Evolutionary conservation across 2,888 invertebrate species (phyloP), one percentile per base, ranked within the genome.

Genomic region (Graphium colonna): DNA sequence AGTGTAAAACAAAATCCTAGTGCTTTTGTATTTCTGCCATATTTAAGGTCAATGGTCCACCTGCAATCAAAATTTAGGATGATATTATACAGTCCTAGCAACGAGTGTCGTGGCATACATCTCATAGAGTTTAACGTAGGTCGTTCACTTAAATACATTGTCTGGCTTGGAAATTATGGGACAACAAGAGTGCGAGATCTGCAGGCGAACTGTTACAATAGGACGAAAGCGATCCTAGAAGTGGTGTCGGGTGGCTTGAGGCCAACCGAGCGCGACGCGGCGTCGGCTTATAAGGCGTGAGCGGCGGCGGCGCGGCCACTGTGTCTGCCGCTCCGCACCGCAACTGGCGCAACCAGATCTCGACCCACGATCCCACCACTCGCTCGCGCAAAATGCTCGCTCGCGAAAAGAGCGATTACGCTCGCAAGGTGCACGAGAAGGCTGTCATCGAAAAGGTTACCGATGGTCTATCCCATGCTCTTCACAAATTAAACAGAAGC

Each of bases 381-480:
- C 58, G 13, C 26, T 26, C 15, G 62, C 62, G 62, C 58, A 73
- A 73, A 66, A 74, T 76, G 73, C 66, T 75, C 60, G 70, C 77
- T 28, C 76, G 79, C 61, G 77, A 81, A 57, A 70, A 69, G 58
- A 68, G 68, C 64, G 75, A 74, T 61, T 74, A 69, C 68, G 70
- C 65, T 52, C 68, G 79, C 53, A 81, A 78, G 70, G 74, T 78
- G 67, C 77, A 74, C 52, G 77, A 80, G 60, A 77, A 77, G 62
- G 70, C 73, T 52, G 73, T 73, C 65, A 68, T 68, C 46, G 79
- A 79, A 68, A 81, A 81, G 82, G 81, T 82, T 62, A 57, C 58
- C 47, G 26, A 43, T 54, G 36, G 58, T 56, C 59, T 55, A 45
- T n/a, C 42, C 18, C 18, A 46, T 33, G 43, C 54, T 43, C 12